These are phyloP conservation scores for Protonemura montana DNA, from an alignment of 2,888 invertebrate species.

Conservation along the genomic window DNA sequence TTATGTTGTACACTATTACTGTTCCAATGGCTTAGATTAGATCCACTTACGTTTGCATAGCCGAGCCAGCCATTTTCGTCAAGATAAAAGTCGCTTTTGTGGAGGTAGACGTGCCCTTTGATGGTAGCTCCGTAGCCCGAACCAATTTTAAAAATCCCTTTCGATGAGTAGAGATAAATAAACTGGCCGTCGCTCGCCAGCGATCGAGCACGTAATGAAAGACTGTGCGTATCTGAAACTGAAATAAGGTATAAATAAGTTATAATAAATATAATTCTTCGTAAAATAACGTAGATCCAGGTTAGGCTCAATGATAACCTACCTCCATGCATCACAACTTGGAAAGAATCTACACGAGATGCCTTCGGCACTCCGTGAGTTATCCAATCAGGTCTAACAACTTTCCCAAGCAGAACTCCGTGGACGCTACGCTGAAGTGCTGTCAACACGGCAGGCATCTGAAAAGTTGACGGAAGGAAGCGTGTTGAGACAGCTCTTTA, in stretches of 20 bases:
- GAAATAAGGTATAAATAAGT: conserved; percentile 57
- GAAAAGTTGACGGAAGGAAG: conserved; percentile 52
- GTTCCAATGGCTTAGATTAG: no score
- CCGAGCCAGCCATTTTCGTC: conserved; percentile 87
- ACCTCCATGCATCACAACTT: conserved; percentile 48
- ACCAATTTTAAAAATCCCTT: conserved; percentile 90
- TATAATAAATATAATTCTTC: no score
- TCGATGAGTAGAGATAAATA: conserved; percentile 85
- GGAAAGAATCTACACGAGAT: conserved; percentile 74
- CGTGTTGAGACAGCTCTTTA: conserved; percentile 40
- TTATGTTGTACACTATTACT: no score
- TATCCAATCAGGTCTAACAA: conserved; percentile 86
- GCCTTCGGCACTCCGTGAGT: conserved; percentile 85
- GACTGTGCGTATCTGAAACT: conserved; percentile 58
- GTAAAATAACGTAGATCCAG: no score
- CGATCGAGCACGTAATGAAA: conserved; percentile 63
- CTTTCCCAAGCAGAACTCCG: conserved; percentile 84
- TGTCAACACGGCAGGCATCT: conserved; percentile 86
- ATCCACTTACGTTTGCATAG: conserved; percentile 76
- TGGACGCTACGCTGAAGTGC: conserved; percentile 89
- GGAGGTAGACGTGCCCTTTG: conserved; percentile 86
- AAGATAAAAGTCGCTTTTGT: conserved; percentile 82
- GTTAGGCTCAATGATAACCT: no score
- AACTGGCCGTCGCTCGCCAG: conserved; percentile 91
- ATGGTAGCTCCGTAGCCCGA: conserved; percentile 94